These are phyloP conservation scores for Holacanthella duospinosa DNA, from an alignment of 2,888 invertebrate genomes.

Conservation along the genomic window DNA sequence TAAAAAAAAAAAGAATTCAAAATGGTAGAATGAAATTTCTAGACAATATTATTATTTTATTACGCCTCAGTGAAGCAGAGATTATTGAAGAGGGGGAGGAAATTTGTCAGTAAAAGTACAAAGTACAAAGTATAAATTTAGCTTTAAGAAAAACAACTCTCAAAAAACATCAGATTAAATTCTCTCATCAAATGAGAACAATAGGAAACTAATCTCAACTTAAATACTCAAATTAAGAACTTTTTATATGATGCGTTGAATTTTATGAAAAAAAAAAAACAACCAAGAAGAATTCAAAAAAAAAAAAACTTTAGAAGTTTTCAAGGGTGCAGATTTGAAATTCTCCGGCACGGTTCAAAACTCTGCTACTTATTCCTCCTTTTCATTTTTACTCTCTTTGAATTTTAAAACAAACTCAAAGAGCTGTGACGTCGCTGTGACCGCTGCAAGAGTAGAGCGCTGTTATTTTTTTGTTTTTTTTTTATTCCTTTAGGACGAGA, in stretches of 20 bases:
- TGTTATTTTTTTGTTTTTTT: neutral
- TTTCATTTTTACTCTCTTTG: neutral
- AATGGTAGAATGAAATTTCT: neutral
- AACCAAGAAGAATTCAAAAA: neutral
- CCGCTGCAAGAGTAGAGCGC: neutral
- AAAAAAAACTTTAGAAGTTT: neutral
- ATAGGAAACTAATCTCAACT: neutral
- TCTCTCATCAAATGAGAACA: neutral
- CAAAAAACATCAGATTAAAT: neutral
- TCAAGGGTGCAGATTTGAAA: neutral
- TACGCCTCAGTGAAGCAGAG: neutral
- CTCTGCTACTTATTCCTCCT: neutral
- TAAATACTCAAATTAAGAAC: conserved; percentile 6
- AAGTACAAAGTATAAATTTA: neutral
- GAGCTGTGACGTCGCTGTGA: neutral
- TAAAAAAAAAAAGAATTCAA: neutral
- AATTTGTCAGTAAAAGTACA: neutral
- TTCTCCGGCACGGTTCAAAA: neutral
- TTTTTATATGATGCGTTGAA: too few species aligned
- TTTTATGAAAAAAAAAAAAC: neutral
- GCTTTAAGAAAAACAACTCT: neutral
- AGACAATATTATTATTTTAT: conserved; percentile 4
- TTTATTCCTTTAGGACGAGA: too few species aligned
- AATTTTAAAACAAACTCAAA: conserved; percentile 3
- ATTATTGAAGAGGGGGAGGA: neutral